Base-by-base conservation (phyloP, 2,888 invertebrate genomes). In the Choristoneura rosaceana region DNA sequence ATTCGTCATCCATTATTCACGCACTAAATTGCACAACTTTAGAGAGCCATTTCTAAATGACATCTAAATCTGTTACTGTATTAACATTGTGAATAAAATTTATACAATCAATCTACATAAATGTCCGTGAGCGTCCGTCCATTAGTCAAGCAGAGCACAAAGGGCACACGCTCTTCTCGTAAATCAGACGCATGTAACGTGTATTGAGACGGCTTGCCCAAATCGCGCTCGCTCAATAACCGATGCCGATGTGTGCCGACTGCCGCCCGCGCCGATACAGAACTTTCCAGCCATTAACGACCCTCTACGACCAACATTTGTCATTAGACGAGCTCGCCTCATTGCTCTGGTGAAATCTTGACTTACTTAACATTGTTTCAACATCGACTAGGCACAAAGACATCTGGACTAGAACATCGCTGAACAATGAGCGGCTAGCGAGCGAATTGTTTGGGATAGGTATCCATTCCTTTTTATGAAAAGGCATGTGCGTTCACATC, bases 21-120 rank as follows among this genome's bases (percentile, higher is more conserved):
- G 93, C 93, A 90, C 92, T 90, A 92, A 93, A 94, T 94, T 94
- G 93, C 93, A 90, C 93, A 94, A 94, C 90, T 94, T 93, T 92
- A 93, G 89, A 94, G 91, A 92, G 92, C 93, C 92, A 93, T 94
- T 93, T 93, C 93, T 92, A 94, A 94, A 93, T 94, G 94, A 94
- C 94, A 92, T 93, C 94, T 93, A 93, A 94, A 93, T 93, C 93
- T 93, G 93, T 93, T 93, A 93, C 88, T 93, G 93, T 93, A 93
- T 94, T 93, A 94, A 93, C 94, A 93, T 93, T 92, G 93, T 94
- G 93, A 93, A 94, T 94, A 93, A 94, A 94, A 94, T 94, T 94
- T 88, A 94, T 93, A 93, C 93, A 93, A 94, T 94, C 93, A 94
- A 93, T 94, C 94, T 93, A 94, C 93, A 94, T 93, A 94, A 94